A percentile compares a stretch with the other conserved stretches of the same genome.
Evolutionary conservation across 2,113 vertebrate genomes (phyloP).

Genomic region (Poeciliopsis retropinna): DNA sequence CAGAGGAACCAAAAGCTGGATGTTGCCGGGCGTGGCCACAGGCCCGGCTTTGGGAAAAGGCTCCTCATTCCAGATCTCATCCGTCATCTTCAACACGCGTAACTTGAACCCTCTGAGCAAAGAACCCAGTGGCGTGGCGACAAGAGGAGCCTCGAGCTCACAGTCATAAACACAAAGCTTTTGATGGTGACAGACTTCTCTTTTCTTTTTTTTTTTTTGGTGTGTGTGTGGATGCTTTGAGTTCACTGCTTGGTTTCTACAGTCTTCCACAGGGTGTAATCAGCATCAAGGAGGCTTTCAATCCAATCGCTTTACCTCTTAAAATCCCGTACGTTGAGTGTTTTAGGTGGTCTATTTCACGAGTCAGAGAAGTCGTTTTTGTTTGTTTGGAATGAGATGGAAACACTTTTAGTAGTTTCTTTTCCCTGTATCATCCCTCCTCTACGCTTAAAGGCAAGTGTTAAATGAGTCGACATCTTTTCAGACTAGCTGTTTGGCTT

Average conservation of each 20-base stretch:
- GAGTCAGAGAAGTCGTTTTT: slow-evolving; percentile 17
- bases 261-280: slow-evolving; percentile 71
- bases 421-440: background rate
- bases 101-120: slow-evolving; percentile 46
- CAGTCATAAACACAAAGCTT: background rate
- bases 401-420: background rate
- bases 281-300: slow-evolving; percentile 52
- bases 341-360: slow-evolving; percentile 21
- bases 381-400: slow-evolving; percentile 23
- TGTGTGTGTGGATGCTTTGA: background rate
- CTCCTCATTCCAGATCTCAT: slow-evolving; percentile 54
- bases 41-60: slow-evolving; percentile 37
- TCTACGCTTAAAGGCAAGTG: slow-evolving; percentile 10
- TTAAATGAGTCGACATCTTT: slow-evolving; percentile 13
- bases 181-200: background rate
- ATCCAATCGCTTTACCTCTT: slow-evolving; percentile 13
- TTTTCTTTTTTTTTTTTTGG: too few relatives aligned
- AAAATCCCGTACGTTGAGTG: slow-evolving; percentile 12
- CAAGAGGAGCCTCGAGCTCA: slow-evolving; percentile 12
- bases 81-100: slow-evolving; percentile 45
- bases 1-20: slow-evolving; percentile 43
- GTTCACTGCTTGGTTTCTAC: slow-evolving; percentile 32
- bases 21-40: slow-evolving; percentile 34
- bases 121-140: slow-evolving; percentile 9
- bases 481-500: slow-evolving; percentile 25